Percentiles rank a stretch among this genome's conserved stretches.
Conservation (phyloP, 2,888 invertebrate species). For the Corythucha ciliata region DNA sequence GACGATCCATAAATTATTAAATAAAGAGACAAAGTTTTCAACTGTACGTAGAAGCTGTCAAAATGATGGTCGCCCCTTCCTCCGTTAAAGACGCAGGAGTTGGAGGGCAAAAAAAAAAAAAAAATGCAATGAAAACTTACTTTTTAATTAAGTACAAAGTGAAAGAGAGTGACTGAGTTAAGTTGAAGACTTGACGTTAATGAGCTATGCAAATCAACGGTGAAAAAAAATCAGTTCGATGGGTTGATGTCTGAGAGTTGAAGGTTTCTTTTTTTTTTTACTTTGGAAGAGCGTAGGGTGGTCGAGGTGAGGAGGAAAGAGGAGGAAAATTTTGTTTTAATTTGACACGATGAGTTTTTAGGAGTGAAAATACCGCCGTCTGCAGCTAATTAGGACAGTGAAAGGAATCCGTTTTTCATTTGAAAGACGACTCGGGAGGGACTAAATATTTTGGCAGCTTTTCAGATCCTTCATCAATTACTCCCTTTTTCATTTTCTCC, state of each 20-base stretch:
- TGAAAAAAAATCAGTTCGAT: slow-evolving; percentile 22
- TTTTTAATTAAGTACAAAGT: slow-evolving; percentile 33
- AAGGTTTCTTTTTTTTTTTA: slow-evolving; percentile 2
- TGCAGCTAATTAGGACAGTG: slow-evolving; percentile 26
- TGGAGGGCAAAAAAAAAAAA: not conserved
- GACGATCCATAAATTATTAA: no score
- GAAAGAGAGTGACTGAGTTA: slow-evolving; percentile 29
- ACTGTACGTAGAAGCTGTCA: no score
- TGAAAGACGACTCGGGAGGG: slow-evolving; percentile 21
- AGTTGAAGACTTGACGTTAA: slow-evolving; percentile 28
- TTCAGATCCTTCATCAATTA: not conserved
- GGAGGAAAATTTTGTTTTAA: slow-evolving; percentile 29
- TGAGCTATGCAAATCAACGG: slow-evolving; percentile 32
- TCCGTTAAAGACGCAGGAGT: slow-evolving; percentile 1
- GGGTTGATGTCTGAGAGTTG: no score
- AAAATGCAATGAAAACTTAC: slow-evolving; percentile 30
- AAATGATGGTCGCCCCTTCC: not conserved
- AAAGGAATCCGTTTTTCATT: slow-evolving; percentile 27
- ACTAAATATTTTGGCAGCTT: slow-evolving; percentile 26
- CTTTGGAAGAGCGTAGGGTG: not conserved
- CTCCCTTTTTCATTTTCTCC: not conserved
- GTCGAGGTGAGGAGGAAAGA: slow-evolving; percentile 9
- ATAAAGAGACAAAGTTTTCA: no score
- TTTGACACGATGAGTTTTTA: slow-evolving; percentile 32
- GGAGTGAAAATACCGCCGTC: slow-evolving; percentile 18